Conservation (phyloP, 2,888 invertebrate species). For the Parnassius glacialis region DNA sequence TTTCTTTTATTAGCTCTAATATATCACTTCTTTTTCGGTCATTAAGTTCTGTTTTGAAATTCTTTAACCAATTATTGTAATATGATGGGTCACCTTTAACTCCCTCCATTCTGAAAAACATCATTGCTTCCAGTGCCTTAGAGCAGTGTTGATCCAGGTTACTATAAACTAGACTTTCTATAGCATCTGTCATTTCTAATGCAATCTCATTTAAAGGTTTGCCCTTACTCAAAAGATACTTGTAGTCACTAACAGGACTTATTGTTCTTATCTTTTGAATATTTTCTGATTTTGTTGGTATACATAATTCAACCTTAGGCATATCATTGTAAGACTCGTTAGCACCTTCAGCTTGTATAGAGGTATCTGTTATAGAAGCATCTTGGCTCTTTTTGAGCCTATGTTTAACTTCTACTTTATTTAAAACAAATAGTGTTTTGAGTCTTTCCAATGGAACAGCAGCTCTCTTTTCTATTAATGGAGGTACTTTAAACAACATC, state of each 20-base stretch:
- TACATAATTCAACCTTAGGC: slow-evolving; percentile 45
- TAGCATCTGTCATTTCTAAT: slow-evolving; percentile 57
- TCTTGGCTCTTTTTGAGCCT: slow-evolving; percentile 44
- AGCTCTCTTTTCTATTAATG: slow-evolving; percentile 67
- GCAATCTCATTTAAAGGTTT: slow-evolving; percentile 51
- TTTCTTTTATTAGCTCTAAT: slow-evolving; percentile 49
- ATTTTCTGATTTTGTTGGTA: slow-evolving; percentile 41
- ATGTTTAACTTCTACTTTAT: slow-evolving; percentile 58
- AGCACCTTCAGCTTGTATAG: slow-evolving; percentile 28
- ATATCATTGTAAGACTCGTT: slow-evolving; percentile 37
- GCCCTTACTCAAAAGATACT: slow-evolving; percentile 61
- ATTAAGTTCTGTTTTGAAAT: slow-evolving; percentile 52
- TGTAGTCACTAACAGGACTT: slow-evolving; percentile 83
- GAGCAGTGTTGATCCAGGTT: slow-evolving; percentile 62
- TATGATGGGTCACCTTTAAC: slow-evolving; percentile 51
- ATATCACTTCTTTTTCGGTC: slow-evolving; percentile 52
- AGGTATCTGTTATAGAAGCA: slow-evolving; percentile 28
- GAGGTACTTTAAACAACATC: slow-evolving; percentile 74
- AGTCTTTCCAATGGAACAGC: slow-evolving; percentile 68
- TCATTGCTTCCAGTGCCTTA: slow-evolving; percentile 61
- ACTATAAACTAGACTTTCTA: slow-evolving; percentile 61
- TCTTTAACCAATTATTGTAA: slow-evolving; percentile 67
- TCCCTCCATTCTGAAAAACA: slow-evolving; percentile 60
- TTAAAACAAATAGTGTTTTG: slow-evolving; percentile 72
- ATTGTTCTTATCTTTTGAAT: slow-evolving; percentile 78